Percentiles rank a stretch among this genome's conserved stretches.
These are phyloP conservation scores for Semibalanus balanoides DNA, from an alignment of 1,140 invertebrate species.

Conservation along the genomic window DNA sequence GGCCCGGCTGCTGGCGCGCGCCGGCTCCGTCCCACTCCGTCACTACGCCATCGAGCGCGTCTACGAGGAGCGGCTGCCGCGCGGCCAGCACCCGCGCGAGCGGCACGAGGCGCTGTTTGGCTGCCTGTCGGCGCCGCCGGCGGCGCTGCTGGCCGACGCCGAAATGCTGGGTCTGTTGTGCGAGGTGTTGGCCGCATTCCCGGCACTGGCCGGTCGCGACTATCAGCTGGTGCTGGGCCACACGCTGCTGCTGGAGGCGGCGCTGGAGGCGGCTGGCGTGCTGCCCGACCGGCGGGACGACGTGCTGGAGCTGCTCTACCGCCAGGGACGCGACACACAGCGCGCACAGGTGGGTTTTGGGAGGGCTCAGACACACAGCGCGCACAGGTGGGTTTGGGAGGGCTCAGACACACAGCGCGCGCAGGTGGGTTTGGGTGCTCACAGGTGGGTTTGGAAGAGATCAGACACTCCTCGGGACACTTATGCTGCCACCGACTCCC, in stretches of 20 bases:
- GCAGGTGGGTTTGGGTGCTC: too few species aligned
- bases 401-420: not conserved
- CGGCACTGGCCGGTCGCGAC: not conserved
- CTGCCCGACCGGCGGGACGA: constrained; percentile 18
- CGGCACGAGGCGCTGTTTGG: not conserved
- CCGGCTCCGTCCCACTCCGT: constrained; percentile 58
- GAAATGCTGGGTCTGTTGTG: not conserved
- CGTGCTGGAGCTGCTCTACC: not conserved
- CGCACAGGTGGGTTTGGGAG: too few species aligned
- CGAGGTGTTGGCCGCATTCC: not conserved
- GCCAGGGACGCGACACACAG: not conserved
- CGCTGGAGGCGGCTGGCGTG: constrained; percentile 20
- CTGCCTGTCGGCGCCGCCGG: not conserved
- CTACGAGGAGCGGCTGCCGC: constrained; percentile 50
- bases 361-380: not conserved
- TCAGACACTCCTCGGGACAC: too few species aligned
- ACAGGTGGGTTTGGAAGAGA: too few species aligned
- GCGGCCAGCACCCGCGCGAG: not conserved
- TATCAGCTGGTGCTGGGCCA: not conserved
- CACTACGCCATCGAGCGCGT: constrained; percentile 72
- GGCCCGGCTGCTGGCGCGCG: constrained; percentile 65
- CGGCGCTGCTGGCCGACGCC: not conserved
- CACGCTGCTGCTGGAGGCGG: constrained; percentile 15
- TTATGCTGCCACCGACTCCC: too few species aligned
- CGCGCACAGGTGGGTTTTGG: too few species aligned